Conservation (phyloP, 2,888 invertebrate species). For the Microctonus aethiopoides region DNA sequence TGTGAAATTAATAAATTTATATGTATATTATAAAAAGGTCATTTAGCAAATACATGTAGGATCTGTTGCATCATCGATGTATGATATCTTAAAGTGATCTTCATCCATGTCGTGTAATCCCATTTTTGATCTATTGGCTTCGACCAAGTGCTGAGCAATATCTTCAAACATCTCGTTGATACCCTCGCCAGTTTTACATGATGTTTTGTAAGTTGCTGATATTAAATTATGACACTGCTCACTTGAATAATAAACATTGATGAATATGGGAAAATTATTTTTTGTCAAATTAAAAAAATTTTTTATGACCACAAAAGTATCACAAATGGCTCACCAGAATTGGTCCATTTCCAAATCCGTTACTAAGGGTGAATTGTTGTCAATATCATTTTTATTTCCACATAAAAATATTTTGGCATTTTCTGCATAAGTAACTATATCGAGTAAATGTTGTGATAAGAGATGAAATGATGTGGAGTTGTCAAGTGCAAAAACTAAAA, state of each 20-base stretch:
- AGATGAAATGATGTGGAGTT: conserved; percentile 93
- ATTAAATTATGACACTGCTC: conserved; percentile 93
- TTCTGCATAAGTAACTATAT: conserved; percentile 93
- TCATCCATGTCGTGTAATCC: conserved; percentile 83
- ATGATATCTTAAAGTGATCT: conserved; percentile 80
- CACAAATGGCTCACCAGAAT: conserved; percentile 77
- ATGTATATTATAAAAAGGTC: neutral
- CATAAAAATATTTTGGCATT: conserved; percentile 95
- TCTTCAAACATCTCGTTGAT: conserved; percentile 92
- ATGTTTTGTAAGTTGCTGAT: conserved; percentile 88
- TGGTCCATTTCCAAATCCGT: conserved; percentile 89
- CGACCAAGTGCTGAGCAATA: conserved; percentile 83
- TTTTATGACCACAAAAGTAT: neutral
- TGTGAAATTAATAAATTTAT: neutral
- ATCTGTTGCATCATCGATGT: conserved; percentile 71
- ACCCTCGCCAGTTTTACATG: conserved; percentile 88
- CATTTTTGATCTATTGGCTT: conserved; percentile 83
- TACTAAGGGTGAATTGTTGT: conserved; percentile 79
- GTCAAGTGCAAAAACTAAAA: conserved; percentile 90
- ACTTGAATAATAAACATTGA: conserved; percentile 68
- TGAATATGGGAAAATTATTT: neutral
- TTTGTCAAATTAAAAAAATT: neutral
- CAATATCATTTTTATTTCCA: conserved; percentile 90
- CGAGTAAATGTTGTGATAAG: conserved; percentile 90
- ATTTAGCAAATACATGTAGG: conserved; percentile 69